Evolutionary conservation across 2,113 vertebrate genomes (phyloP).

Genomic region (Bostrychus sinensis): DNA sequence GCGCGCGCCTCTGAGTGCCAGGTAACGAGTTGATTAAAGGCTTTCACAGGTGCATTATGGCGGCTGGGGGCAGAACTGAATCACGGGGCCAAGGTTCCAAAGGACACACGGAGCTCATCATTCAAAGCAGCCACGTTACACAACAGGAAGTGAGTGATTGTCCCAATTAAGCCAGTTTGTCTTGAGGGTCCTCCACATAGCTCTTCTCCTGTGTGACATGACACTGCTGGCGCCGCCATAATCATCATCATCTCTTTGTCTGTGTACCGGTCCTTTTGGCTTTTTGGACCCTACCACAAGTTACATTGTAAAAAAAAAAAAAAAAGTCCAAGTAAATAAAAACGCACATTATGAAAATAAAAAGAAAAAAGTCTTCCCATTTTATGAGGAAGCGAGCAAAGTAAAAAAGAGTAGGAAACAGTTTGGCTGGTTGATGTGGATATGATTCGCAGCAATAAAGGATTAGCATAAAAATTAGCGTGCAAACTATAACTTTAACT

Average conservation of each 20-base stretch:
- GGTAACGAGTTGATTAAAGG: constrained; percentile 31
- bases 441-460: too few relatives aligned
- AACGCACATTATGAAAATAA: too few relatives aligned
- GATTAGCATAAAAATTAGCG: too few relatives aligned
- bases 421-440: too few relatives aligned
- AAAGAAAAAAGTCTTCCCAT: too few relatives aligned
- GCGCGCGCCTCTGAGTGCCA: constrained; percentile 25
- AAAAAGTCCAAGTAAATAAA: too few relatives aligned
- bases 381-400: too few relatives aligned
- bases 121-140: constrained; percentile 52
- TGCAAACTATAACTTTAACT: too few relatives aligned
- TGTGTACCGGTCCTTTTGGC: constrained; percentile 30
- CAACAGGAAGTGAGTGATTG: constrained; percentile 46
- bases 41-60: constrained; percentile 27
- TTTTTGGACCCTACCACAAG: not conserved
- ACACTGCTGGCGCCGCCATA: constrained; percentile 63
- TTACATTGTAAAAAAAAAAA: not conserved
- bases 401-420: too few relatives aligned
- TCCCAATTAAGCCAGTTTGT: constrained; percentile 53
- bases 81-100: constrained; percentile 28
- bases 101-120: constrained; percentile 51
- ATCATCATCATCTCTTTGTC: constrained; percentile 45
- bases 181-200: constrained; percentile 45
- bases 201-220: constrained; percentile 34
- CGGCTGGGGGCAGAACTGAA: constrained; percentile 9